Evolutionary conservation across 2,888 invertebrate species (phyloP).

Genomic region (Leptinotarsa juncta): DNA sequence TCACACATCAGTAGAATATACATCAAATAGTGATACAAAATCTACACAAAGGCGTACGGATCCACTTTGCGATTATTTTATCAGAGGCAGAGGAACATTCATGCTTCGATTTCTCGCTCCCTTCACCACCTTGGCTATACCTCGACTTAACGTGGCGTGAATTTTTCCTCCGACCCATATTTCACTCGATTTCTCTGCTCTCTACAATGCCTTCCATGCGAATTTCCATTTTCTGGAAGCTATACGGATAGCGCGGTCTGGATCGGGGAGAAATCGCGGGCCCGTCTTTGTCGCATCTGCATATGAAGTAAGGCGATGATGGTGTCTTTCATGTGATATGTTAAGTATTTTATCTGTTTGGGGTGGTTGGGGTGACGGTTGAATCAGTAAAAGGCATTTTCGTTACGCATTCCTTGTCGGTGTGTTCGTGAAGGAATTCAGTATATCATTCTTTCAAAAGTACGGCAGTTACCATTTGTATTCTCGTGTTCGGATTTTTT

Average conservation of each 20-base stretch:
- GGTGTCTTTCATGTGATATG: conserved; percentile 12
- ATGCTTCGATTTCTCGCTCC: conserved; percentile 25
- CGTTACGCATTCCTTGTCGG: not conserved
- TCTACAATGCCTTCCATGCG: conserved; percentile 29
- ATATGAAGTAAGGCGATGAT: conserved; percentile 16
- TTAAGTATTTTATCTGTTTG: conserved; percentile 7
- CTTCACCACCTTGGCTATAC: conserved; percentile 29
- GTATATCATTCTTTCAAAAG: not conserved
- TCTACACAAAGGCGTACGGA: not conserved
- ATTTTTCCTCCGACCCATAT: conserved; percentile 33
- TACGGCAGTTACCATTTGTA: not conserved
- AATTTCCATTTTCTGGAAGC: conserved; percentile 18
- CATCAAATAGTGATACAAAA: not conserved
- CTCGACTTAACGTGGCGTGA: conserved; percentile 25
- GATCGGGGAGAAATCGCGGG: conserved; percentile 7
- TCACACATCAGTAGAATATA: no score
- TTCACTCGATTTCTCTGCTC: conserved; percentile 28
- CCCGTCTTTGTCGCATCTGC: conserved; percentile 19
- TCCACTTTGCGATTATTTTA: conserved; percentile 8
- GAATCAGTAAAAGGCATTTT: conserved; percentile 6
- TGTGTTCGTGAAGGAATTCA: not conserved
- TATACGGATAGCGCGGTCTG: conserved; percentile 10
- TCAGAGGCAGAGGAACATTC: not conserved
- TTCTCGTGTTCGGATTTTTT: not conserved
- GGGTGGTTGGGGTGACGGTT: not conserved